A percentile compares a stretch with the other conserved stretches of the same genome.
Evolutionary conservation across 2,888 invertebrate genomes (phyloP).

Genomic region (Nemotelus nigrinus): DNA sequence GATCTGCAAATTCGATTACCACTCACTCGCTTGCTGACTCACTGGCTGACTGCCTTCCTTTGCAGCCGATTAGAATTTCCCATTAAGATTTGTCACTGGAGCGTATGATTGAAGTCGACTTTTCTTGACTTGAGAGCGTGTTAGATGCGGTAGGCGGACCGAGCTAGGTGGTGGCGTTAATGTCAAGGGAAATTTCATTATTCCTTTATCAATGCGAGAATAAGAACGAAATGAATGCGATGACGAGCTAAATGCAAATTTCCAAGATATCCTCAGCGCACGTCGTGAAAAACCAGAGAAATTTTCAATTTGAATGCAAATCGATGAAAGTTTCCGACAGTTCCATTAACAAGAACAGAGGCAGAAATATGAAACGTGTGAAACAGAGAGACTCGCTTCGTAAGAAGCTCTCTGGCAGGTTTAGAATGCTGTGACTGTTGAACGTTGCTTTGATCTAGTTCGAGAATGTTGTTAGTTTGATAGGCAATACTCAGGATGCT

Average conservation of each 20-base stretch:
- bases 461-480: no score
- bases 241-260: constrained; percentile 5
- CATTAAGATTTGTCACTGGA: constrained; percentile 2
- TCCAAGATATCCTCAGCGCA: neutral
- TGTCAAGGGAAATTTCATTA: constrained; percentile 6
- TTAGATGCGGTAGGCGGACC: neutral
- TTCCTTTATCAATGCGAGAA: neutral
- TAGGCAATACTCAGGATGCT: no score
- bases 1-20: no score
- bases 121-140: neutral
- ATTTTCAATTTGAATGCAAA: constrained; percentile 43
- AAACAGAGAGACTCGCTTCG: no score
- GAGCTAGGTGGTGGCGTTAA: neutral
- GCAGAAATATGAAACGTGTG: no score
- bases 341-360: neutral
- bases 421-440: no score
- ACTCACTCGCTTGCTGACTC: no score
- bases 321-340: constrained; percentile 14
- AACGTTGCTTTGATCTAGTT: no score
- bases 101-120: constrained; percentile 17
- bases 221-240: neutral
- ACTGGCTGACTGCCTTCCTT: no score
- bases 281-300: constrained; percentile 13
- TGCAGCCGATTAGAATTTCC: neutral
- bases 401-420: no score